Evolutionary conservation across 1,140 invertebrate species (phyloP).

Genomic region (Drosophila varians): DNA sequence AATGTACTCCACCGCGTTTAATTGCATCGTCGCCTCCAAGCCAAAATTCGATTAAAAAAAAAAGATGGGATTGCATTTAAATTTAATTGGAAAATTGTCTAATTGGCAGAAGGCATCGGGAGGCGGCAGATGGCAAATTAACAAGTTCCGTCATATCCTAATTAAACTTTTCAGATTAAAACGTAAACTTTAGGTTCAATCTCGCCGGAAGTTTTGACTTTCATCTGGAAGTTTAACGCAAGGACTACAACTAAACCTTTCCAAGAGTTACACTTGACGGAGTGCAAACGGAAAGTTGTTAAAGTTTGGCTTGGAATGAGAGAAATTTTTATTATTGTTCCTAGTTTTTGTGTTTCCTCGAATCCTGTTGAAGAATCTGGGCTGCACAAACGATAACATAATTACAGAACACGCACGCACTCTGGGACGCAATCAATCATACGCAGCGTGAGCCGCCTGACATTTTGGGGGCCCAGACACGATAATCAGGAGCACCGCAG

Average conservation of each 20-base stretch:
- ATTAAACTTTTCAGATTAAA: conserved; percentile 47
- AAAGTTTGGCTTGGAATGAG: background rate
- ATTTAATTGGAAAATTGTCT: conserved; percentile 37
- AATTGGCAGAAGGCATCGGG: conserved; percentile 8
- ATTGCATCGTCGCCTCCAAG: conserved; percentile 18
- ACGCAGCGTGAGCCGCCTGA: conserved; percentile 63
- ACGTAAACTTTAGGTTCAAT: conserved; percentile 11
- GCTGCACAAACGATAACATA: conserved; percentile 22
- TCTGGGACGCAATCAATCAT: conserved; percentile 69
- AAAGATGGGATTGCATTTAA: conserved; percentile 11
- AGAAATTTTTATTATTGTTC: too few relatives aligned
- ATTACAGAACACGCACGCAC: conserved; percentile 23
- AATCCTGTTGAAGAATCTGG: background rate
- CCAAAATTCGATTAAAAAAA: conserved; percentile 25
- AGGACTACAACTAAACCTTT: conserved; percentile 20
- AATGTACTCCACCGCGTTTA: conserved; percentile 14
- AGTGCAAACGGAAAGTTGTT: conserved; percentile 20
- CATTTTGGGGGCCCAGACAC: too few relatives aligned
- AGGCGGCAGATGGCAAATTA: conserved; percentile 13
- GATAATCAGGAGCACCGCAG: conserved; percentile 51
- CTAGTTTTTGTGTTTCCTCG: too few relatives aligned
- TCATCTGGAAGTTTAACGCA: conserved; percentile 5
- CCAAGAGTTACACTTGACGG: conserved; percentile 21
- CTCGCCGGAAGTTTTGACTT: conserved; percentile 17
- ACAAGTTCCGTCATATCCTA: conserved; percentile 32